A percentile compares a stretch with the other conserved stretches of the same genome.
These are phyloP conservation scores for Lithobius niger DNA, from an alignment of 1,140 invertebrate genomes.

Conservation along the genomic window DNA sequence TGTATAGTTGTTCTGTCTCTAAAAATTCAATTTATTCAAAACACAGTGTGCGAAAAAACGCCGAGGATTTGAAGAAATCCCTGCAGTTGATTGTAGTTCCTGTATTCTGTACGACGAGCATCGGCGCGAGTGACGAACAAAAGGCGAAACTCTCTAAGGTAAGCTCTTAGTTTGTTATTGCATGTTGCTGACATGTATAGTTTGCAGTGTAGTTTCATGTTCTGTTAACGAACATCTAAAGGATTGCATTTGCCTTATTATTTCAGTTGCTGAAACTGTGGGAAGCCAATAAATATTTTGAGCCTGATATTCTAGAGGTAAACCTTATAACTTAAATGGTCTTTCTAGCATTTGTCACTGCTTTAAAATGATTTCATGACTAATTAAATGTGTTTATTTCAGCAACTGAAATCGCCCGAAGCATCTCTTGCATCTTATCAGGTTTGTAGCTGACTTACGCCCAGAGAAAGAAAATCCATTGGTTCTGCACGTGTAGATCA, in stretches of 20 bases:
- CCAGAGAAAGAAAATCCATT: background rate
- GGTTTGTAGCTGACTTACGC: conserved; percentile 13
- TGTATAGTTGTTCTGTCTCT: too few species aligned
- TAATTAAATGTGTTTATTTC: conserved; percentile 7
- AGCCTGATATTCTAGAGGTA: conserved; percentile 59
- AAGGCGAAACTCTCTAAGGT: conserved; percentile 77
- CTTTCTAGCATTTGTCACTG: too few species aligned
- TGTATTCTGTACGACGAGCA: conserved; percentile 85
- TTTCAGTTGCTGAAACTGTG: conserved; percentile 67
- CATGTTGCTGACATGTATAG: too few species aligned
- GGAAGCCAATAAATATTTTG: conserved; percentile 94
- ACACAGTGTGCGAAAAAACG: conserved; percentile 84
- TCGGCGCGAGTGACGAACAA: conserved; percentile 67
- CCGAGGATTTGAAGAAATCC: conserved; percentile 74
- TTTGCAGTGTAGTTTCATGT: too few species aligned
- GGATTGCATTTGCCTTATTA: too few species aligned
- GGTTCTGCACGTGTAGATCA: background rate
- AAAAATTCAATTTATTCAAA: too few species aligned
- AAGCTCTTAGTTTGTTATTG: conserved; percentile 11
- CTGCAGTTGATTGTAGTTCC: conserved; percentile 88
- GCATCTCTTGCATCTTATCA: conserved; percentile 23
- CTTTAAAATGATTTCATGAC: too few species aligned
- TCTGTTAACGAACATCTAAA: too few species aligned
- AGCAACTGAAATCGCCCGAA: conserved; percentile 34
- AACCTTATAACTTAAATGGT: too few species aligned